Evolutionary conservation across 1,140 invertebrate genomes (phyloP).

Genomic region (Orchestia grillus): DNA sequence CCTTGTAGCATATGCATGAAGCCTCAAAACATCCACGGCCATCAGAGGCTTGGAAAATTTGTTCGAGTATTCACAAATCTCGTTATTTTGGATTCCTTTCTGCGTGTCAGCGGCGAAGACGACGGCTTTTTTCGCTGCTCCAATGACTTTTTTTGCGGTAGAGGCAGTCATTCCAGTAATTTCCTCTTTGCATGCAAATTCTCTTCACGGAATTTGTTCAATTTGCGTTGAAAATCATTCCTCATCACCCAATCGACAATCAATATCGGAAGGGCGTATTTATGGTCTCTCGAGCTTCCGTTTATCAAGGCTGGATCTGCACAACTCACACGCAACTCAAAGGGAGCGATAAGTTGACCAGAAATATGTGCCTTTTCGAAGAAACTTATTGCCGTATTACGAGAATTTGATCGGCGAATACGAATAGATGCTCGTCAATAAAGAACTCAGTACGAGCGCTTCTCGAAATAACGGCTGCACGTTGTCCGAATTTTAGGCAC

Average conservation of each 20-base stretch:
- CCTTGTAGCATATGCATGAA: background rate
- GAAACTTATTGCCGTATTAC: background rate
- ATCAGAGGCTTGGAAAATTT: too few species aligned
- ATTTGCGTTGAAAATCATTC: slow-evolving; percentile 47
- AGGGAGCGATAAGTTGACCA: background rate
- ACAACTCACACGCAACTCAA: background rate
- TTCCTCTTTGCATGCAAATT: slow-evolving; percentile 49
- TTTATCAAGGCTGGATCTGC: background rate
- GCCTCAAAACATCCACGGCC: too few species aligned
- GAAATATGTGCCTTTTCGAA: background rate
- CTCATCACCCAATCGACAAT: slow-evolving; percentile 49
- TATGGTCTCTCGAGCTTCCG: background rate
- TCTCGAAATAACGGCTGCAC: background rate
- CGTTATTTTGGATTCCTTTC: too few species aligned
- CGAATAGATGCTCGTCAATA: background rate
- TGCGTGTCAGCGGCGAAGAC: too few species aligned
- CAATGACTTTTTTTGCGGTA: background rate
- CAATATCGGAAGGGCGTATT: slow-evolving; percentile 41
- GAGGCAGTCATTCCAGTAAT: slow-evolving; percentile 28
- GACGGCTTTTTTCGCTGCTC: background rate
- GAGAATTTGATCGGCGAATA: background rate
- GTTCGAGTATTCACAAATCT: too few species aligned
- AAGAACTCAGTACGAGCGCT: background rate
- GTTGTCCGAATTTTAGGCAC: background rate
- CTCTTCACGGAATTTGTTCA: slow-evolving; percentile 14